Evolutionary conservation across 1,140 invertebrate genomes (phyloP), one percentile per base, ranked within the genome.

Genomic region (Notospermus geniculatus): DNA sequence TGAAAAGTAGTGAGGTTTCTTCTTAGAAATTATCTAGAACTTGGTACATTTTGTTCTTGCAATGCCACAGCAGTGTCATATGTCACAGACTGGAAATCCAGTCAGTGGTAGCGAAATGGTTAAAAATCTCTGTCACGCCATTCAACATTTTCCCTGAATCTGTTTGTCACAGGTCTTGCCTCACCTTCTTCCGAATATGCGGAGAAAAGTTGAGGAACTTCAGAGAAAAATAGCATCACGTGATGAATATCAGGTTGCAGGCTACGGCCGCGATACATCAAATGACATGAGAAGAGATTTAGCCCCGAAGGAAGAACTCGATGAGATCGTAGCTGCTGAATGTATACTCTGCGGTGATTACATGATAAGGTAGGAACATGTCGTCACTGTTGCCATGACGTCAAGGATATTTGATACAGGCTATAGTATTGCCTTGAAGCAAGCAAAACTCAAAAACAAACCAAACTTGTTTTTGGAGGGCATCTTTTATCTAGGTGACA

Each of bases 311-410:
- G 83, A 86, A 25, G 89, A 96, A 70, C 87, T 97, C 32, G 93
- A 97, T 80, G 88, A 93, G 65, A 86, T 97, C 0, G 83, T 97
- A 9, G 93, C 92, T 1, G 88, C 87, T 5, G 94, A 98, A 79
- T 98, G 95, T 80, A 82, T 95, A 0, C 95, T 90, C 77, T 98
- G 95, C 82, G 94, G 95, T 9, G 90, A 93, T 71, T 85, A 90
- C 69, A 93, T 96, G 87, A 94, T 98, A 65, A 87, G 75, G 71
- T 80, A 62, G 36, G 64, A 68, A 65, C 39, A n/a, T n/a, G n/a
- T n/a, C n/a, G n/a, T n/a, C n/a, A n/a, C n/a, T n/a, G n/a, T n/a
- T n/a, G n/a, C n/a, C n/a, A n/a, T n/a, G n/a, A n/a, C n/a, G n/a
- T n/a, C n/a, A n/a, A n/a, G n/a, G n/a, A n/a, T n/a, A n/a, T n/a